phyloP scores from a whole-genome alignment of 1,140 invertebrate genomes.

The Eubasilissa regina region DNA sequence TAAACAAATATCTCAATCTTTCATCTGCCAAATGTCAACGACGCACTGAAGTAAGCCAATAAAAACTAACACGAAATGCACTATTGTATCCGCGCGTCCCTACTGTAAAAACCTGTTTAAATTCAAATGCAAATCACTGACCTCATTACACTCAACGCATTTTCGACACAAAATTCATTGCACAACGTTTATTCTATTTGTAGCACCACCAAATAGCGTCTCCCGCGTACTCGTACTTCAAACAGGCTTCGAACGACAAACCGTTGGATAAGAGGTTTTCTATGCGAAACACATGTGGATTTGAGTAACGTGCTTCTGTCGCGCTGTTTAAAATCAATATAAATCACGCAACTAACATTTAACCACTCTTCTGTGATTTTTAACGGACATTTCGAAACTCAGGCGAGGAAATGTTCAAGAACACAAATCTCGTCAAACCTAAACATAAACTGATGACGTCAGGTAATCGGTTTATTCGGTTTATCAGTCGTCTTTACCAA shows the following conservation, averaged over 20 bases:
- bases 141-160: conserved; percentile 59
- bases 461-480: conserved; percentile 46
- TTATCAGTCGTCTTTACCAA: neutral
- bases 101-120: conserved; percentile 57
- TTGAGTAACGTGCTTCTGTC: conserved; percentile 62
- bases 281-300: conserved; percentile 42
- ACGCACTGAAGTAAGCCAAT: conserved; percentile 60
- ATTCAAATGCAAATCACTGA: conserved; percentile 63
- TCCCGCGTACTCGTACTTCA: conserved; percentile 41
- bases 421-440: conserved; percentile 56
- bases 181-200: conserved; percentile 72
- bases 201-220: conserved; percentile 57
- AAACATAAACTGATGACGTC: conserved; percentile 71
- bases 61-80: conserved; percentile 39
- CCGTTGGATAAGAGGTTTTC: conserved; percentile 41
- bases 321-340: conserved; percentile 60
- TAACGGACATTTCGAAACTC: conserved; percentile 48
- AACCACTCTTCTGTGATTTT: neutral
- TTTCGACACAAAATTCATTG: conserved; percentile 65
- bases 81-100: neutral
- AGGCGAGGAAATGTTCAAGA: neutral
- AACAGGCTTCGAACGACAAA: conserved; percentile 28
- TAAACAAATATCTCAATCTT: conserved; percentile 58
- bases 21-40: conserved; percentile 59
- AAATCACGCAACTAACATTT: conserved; percentile 7